phyloP scores from a whole-genome alignment of 2,797 vertebrate species.

The Crocodylus rhombifer region DNA sequence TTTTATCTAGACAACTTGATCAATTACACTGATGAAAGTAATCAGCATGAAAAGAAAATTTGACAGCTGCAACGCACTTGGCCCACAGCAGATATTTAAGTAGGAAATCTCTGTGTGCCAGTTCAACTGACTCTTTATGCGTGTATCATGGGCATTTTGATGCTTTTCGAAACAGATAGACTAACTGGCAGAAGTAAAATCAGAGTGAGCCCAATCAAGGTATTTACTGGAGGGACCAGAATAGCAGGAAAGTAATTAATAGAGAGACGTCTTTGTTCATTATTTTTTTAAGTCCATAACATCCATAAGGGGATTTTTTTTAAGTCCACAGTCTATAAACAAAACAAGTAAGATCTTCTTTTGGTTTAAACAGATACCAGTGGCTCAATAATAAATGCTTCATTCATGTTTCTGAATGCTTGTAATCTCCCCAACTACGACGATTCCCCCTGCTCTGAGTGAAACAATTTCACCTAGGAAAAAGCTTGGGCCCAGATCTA shows the following conservation, averaged over 20 bases:
- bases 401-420: not conserved
- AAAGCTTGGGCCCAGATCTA: too few species aligned
- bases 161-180: not conserved
- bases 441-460: not conserved
- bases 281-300: too few species aligned
- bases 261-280: not conserved
- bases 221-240: not conserved
- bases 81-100: not conserved
- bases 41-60: conserved; percentile 45
- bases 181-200: not conserved
- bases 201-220: not conserved
- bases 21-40: conserved; percentile 72
- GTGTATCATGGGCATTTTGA: not conserved
- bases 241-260: not conserved
- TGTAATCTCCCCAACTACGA: not conserved
- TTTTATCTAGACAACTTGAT: conserved; percentile 59
- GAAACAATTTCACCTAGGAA: too few species aligned
- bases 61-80: conserved; percentile 4
- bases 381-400: not conserved
- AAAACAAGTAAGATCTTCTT: fast-evolving
- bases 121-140: not conserved
- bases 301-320: too few species aligned
- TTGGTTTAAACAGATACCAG: fast-evolving
- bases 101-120: not conserved
- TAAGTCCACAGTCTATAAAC: fast-evolving